Conservation (phyloP, 2,113 vertebrate genomes). For the Pseudopipra pipra region DNA sequence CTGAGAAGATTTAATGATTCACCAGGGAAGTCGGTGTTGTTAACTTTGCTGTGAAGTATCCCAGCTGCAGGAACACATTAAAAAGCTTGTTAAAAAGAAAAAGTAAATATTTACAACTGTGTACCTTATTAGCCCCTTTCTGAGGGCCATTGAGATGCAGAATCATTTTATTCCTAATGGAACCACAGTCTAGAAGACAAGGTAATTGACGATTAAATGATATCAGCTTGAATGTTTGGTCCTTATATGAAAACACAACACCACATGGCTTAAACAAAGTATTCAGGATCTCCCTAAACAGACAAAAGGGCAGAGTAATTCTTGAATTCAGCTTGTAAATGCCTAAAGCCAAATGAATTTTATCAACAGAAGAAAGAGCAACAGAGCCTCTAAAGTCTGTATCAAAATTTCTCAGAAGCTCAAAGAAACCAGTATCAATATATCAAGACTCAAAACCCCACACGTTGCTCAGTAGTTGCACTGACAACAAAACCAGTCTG, state of each 20-base stretch:
- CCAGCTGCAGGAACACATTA: not conserved
- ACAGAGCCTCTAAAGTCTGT: not conserved
- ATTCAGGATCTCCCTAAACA: not conserved
- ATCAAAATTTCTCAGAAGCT: not conserved
- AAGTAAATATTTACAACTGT: conserved; percentile 21
- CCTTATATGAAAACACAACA: not conserved
- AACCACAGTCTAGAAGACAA: not conserved
- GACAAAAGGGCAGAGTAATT: not conserved
- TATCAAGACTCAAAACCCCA: not conserved
- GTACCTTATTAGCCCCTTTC: not conserved
- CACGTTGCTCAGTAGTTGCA: not conserved
- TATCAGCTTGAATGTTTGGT: not conserved
- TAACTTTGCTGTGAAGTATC: not conserved
- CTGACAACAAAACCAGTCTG: not conserved
- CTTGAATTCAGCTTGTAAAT: not conserved
- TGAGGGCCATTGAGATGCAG: not conserved
- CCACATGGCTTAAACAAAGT: not conserved
- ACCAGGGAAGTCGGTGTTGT: not conserved
- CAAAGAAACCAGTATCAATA: not conserved
- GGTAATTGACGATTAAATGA: not conserved
- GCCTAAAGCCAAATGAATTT: not conserved
- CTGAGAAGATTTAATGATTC: not conserved
- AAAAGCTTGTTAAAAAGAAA: conserved; percentile 1
- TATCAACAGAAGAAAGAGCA: not conserved
- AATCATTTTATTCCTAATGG: not conserved